phyloP scores from a whole-genome alignment of 2,888 invertebrate species.

The Sarcophaga rosellei region DNA sequence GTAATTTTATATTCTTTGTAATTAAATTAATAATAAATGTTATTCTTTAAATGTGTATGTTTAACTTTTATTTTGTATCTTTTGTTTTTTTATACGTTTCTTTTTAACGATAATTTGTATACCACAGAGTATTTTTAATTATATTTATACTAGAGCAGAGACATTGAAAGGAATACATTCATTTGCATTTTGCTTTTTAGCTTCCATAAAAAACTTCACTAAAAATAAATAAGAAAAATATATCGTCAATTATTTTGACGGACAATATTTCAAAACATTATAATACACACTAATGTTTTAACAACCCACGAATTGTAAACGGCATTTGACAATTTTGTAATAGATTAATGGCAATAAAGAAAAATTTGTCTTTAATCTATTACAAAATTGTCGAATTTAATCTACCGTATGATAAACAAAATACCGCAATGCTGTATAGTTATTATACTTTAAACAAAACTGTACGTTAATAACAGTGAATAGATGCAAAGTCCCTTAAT shows the following conservation, averaged over 20 bases:
- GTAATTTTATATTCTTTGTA: background rate
- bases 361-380: no score
- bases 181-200: conserved; percentile 7
- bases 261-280: background rate
- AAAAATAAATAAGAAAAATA: conserved; percentile 45
- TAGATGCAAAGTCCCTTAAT: no score
- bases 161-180: conserved; percentile 61
- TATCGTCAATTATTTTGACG: conserved; percentile 1
- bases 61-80: background rate
- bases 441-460: no score
- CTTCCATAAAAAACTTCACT: conserved; percentile 43
- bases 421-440: no score
- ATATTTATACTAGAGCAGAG: conserved; percentile 40
- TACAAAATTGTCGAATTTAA: no score
- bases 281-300: background rate
- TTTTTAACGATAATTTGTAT: conserved; percentile 17
- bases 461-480: no score
- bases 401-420: no score
- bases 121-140: conserved; percentile 38
- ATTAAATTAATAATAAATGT: conserved; percentile 5
- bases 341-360: no score
- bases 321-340: no score
- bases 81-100: conserved; percentile 7
- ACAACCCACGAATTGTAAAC: background rate
- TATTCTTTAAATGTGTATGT: conserved; percentile 22